phyloP scores from a whole-genome alignment of 2,113 vertebrate species.

The Mormoops blainvillei region DNA sequence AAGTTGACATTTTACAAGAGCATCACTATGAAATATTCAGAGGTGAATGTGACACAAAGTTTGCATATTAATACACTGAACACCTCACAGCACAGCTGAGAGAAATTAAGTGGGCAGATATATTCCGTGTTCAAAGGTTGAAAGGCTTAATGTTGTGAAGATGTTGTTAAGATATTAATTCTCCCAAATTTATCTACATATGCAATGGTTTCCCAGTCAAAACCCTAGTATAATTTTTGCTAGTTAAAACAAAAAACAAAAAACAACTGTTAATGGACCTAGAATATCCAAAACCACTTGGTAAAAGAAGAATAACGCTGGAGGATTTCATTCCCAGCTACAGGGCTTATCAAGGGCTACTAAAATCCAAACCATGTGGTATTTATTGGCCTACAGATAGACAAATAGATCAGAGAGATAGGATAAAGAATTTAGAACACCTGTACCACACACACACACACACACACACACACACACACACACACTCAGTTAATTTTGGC shows the following conservation, averaged over 20 bases:
- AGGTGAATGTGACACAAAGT: background rate
- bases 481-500: background rate
- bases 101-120: background rate
- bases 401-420: background rate
- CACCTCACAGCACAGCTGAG: background rate
- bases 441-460: background rate
- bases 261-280: too few species aligned
- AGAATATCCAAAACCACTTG: background rate
- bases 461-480: background rate
- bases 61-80: background rate
- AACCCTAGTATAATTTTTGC: background rate
- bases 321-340: background rate
- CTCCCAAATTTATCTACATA: background rate
- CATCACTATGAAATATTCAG: background rate
- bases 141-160: background rate
- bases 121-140: background rate
- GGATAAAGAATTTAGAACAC: too few species aligned
- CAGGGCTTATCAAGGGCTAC: background rate
- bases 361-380: background rate
- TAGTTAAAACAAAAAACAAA: too few species aligned
- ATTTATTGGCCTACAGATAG: background rate
- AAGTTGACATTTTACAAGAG: background rate
- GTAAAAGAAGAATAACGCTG: background rate
- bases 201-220: background rate
- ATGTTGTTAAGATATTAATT: background rate